Evolutionary conservation across 2,888 invertebrate genomes (phyloP).

Genomic region (Mesorhabditis sp.): DNA sequence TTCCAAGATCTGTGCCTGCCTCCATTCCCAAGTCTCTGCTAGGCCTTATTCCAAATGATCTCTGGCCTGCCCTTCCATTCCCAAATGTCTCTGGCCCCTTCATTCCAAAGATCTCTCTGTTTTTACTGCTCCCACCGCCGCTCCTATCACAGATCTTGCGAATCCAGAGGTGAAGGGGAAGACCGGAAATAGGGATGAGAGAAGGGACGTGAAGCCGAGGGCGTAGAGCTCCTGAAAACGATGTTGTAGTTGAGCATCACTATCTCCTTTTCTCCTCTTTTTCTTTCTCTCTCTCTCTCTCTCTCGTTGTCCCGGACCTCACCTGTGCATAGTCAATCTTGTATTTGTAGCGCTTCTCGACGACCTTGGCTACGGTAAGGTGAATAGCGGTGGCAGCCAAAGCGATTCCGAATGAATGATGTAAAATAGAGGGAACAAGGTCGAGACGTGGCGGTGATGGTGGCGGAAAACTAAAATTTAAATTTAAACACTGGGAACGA

Average conservation of each 20-base stretch:
- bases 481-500: too few relatives aligned
- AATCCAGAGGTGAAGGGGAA: slow-evolving; percentile 57
- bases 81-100: too few relatives aligned
- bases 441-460: slow-evolving; percentile 52
- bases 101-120: too few relatives aligned
- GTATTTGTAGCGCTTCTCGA: slow-evolving; percentile 54
- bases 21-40: too few relatives aligned
- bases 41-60: too few relatives aligned
- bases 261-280: too few relatives aligned
- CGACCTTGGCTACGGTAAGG: slow-evolving; percentile 53
- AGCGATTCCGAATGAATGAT: slow-evolving; percentile 48
- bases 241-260: background rate
- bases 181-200: slow-evolving; percentile 55
- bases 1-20: too few relatives aligned
- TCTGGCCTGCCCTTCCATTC: too few relatives aligned
- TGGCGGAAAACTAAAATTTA: slow-evolving; percentile 44
- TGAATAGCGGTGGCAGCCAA: slow-evolving; percentile 54
- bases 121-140: slow-evolving; percentile 51
- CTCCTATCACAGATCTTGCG: slow-evolving; percentile 52
- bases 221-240: slow-evolving; percentile 47
- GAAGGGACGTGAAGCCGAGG: slow-evolving; percentile 54
- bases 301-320: background rate
- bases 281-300: too few relatives aligned
- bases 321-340: slow-evolving; percentile 53
- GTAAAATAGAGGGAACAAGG: slow-evolving; percentile 46